Percentiles rank a stretch among this genome's conserved stretches.
phyloP scores from a whole-genome alignment of 2,888 invertebrate species.

The Oscheius sp. region DNA sequence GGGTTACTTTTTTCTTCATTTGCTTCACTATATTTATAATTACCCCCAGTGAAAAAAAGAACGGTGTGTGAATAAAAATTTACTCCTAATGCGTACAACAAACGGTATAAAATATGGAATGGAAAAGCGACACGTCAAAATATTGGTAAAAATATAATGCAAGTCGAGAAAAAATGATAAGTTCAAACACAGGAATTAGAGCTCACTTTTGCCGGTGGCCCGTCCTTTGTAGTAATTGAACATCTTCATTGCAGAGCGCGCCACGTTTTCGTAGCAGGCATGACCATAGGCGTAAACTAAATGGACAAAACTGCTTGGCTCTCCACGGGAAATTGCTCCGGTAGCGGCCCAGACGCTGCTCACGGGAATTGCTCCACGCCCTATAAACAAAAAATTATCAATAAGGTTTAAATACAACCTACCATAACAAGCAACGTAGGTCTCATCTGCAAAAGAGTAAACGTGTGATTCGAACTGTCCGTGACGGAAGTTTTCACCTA shows the following conservation, averaged over 20 bases:
- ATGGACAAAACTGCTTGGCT: slow-evolving; percentile 51
- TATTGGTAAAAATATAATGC: slow-evolving; percentile 4
- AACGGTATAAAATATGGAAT: slow-evolving; percentile 7
- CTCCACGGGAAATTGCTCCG: slow-evolving; percentile 47
- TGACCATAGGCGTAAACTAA: slow-evolving; percentile 47
- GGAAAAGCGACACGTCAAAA: background rate
- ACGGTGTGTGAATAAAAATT: slow-evolving; percentile 25
- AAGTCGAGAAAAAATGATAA: background rate
- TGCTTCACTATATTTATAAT: background rate
- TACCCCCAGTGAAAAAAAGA: slow-evolving; percentile 28
- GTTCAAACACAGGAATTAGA: background rate
- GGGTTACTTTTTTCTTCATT: slow-evolving; percentile 8
- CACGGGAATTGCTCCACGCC: slow-evolving; percentile 62
- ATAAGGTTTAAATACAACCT: slow-evolving; percentile 8
- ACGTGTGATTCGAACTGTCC: slow-evolving; percentile 69
- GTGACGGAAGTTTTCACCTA: slow-evolving; percentile 69
- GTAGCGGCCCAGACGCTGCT: slow-evolving; percentile 40
- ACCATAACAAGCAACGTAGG: slow-evolving; percentile 68
- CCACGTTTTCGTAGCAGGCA: slow-evolving; percentile 46
- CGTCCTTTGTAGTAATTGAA: slow-evolving; percentile 62
- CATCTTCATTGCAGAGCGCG: slow-evolving; percentile 35
- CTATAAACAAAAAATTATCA: slow-evolving; percentile 13
- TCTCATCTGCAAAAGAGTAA: slow-evolving; percentile 63
- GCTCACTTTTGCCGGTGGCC: slow-evolving; percentile 43
- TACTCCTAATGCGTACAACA: background rate